Evolutionary conservation across 2,888 invertebrate species (phyloP).

Genomic region (Drosophila monieri): DNA sequence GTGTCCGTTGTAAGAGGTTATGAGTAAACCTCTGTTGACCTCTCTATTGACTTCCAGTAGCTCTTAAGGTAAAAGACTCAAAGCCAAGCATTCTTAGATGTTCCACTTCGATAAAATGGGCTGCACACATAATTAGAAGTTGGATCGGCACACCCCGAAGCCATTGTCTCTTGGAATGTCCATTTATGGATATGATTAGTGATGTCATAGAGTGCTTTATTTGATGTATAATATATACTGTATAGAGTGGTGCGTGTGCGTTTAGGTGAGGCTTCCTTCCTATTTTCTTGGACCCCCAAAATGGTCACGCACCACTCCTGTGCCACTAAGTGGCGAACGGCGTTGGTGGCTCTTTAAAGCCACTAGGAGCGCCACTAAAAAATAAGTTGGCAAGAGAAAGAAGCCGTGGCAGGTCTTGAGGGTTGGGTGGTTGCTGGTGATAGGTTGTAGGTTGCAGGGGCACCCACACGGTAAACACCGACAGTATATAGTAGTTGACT

Average conservation of each 20-base stretch:
- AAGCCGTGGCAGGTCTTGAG: neutral
- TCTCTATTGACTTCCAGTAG: neutral
- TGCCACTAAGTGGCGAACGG: conserved; percentile 22
- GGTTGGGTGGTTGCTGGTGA: conserved; percentile 9
- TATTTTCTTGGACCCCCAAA: conserved; percentile 48
- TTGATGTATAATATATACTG: too few relatives aligned
- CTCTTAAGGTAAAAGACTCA: neutral
- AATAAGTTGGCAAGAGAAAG: conserved; percentile 10
- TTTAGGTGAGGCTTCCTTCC: conserved; percentile 65
- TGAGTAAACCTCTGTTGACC: neutral
- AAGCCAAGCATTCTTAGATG: neutral
- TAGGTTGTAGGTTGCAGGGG: neutral
- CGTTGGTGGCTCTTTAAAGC: conserved; percentile 34
- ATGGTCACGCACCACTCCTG: conserved; percentile 73
- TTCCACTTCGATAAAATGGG: conserved; percentile 1
- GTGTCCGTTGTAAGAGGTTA: too few relatives aligned
- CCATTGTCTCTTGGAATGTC: conserved; percentile 8
- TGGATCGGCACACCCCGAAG: neutral
- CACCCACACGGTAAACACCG: conserved; percentile 40
- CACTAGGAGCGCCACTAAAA: conserved; percentile 44
- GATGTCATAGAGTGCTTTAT: conserved; percentile 3
- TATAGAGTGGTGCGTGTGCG: conserved; percentile 31
- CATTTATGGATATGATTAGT: conserved; percentile 1
- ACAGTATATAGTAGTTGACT: conserved; percentile 21
- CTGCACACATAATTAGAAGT: conserved; percentile 3